Base-by-base conservation (phyloP, 2,888 invertebrate genomes). In the Dasypolia templi region DNA sequence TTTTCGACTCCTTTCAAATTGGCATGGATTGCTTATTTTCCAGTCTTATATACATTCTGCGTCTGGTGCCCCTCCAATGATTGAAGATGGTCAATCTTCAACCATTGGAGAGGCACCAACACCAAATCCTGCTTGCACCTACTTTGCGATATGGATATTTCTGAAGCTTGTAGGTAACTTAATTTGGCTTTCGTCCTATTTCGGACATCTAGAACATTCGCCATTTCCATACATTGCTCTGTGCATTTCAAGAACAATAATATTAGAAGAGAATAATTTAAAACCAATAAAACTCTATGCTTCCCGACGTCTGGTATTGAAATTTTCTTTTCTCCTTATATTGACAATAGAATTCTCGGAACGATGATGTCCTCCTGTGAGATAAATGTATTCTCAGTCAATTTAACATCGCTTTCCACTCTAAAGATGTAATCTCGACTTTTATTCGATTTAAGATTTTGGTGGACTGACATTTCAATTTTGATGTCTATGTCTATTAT, bases 301-400 rank as follows among this genome's bases (percentile, higher is more conserved):
- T 67, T 26, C 9, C 44, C 44, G 22, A 74, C 70, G 76, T 86
- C 74, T 86, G 72, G 56, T 64, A 77, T 75, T 76, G 75, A 70
- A 71, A 87, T 80, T 80, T 70, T 79, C 74, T 65, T 86, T 51
- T 67, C 64, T n/a, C 59, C 63, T 76, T 64, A 77, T 83, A 77
- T 83, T 81, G 74, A 79, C 77, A 86, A 81, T 77, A 66, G 72
- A 84, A 83, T 81, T 83, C 72, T 67, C 51, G 44, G 63, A 79
- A 71, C 53, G 39, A 72, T 79, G 87, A 79, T 75, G 80, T 77
- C 73, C 75, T 77, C 74, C 69, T 69, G 62, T 55, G 64, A 46
- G 26, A 14, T 44, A 75, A 86, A 82, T 81, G 63, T 85, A 88
- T 86, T 85, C 78, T 83, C 78, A 87, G 88, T 88, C 75, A 79